Base-by-base conservation (phyloP, 1,140 invertebrate genomes). In the Archivesica marissinica region DNA sequence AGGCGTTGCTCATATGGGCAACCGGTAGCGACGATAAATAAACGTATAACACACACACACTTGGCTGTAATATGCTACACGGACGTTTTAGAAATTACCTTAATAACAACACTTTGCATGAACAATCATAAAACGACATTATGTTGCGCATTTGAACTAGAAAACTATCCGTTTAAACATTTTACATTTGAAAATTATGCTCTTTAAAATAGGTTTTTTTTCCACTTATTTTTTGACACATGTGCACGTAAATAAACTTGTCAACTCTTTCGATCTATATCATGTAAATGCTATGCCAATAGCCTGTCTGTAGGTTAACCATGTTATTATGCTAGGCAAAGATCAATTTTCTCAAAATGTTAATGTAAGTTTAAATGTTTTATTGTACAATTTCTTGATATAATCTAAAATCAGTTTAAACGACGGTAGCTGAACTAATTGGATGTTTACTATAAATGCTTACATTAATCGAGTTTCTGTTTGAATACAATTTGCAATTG, bases 311-410 rank as follows among this genome's bases (percentile, higher is more conserved):
- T 15, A 35, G 28, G 59, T 64, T 33, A 64, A 35, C 59, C 30
- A 64, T 64, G 30, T 64, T 11, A 35, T 35, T 52, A 17, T 35
- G 15, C 15, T 20, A 35, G 15, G n/a, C 15, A 64, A 35, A 64
- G 30, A 64, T 64, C 44, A 39, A 75, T 52, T 75, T 75, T 54
- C 25, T 13, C 13, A 23, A n/a, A 61, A 61, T 78, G 52, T 61
- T 78, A 78, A 78, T 78, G 33, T 44, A 11, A 59, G 54, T 78
- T 78, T 78, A 78, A 78, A 59, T 64, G 52, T 17, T 64, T 78
- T 35, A 78, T 61, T 78, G 76, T 78, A 41, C 54, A 44, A 78
- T 76, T 35, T 78, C 56, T 44, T 61, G 56, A 78, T 64, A 33
- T 61, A 41, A 78, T 78, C 76, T 78, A 15, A 61, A 70, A 30